Evolutionary conservation across 2,888 invertebrate species (phyloP).

Genomic region (Rutpela maculata): DNA sequence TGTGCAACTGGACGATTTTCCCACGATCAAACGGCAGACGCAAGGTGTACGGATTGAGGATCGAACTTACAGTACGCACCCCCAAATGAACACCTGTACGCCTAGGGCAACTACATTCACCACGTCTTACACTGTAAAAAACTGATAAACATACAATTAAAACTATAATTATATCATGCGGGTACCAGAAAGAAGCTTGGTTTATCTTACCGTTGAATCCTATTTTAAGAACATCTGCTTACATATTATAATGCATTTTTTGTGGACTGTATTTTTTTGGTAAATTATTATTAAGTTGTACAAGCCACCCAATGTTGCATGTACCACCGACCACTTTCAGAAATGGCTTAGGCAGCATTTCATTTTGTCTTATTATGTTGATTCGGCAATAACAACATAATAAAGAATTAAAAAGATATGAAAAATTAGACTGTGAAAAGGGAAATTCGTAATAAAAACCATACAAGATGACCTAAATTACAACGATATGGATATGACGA

Average conservation of each 20-base stretch:
- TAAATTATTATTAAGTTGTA: too few species aligned
- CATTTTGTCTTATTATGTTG: too few species aligned
- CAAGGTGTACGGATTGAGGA: conserved; percentile 58
- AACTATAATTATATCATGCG: neutral
- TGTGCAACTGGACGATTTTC: conserved; percentile 62
- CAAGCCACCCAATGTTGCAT: too few species aligned
- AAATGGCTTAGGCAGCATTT: too few species aligned
- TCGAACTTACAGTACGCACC: conserved; percentile 47
- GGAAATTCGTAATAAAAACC: too few species aligned
- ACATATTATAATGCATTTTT: neutral
- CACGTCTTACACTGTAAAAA: conserved; percentile 9
- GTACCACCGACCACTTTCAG: too few species aligned
- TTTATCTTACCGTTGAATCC: neutral
- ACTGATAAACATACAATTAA: conserved; percentile 1
- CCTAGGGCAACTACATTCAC: conserved; percentile 17
- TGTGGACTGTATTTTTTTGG: neutral
- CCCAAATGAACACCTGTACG: conserved; percentile 55
- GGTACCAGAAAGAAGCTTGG: neutral
- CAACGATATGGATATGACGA: too few species aligned
- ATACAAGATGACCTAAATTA: too few species aligned
- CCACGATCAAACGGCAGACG: conserved; percentile 61
- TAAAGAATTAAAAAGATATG: too few species aligned
- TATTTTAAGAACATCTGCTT: neutral
- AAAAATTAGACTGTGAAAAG: too few species aligned
- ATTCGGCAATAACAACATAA: too few species aligned